Conservation (phyloP, 2,888 invertebrate genomes). For the Tenthredo amoena region DNA sequence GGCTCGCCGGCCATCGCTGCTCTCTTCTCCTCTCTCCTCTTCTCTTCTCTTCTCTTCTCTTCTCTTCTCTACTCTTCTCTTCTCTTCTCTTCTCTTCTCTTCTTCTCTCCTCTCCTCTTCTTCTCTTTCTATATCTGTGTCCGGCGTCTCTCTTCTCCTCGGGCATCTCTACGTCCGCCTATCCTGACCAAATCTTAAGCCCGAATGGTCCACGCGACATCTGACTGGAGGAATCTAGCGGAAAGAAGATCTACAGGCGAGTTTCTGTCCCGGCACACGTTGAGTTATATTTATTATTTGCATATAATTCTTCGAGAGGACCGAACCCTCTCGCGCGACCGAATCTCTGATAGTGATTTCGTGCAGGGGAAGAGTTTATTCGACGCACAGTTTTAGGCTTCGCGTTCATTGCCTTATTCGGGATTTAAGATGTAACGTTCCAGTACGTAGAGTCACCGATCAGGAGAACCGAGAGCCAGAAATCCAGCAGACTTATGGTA, state of each 20-base stretch:
- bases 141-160: slow-evolving; percentile 48
- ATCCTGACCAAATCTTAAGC: slow-evolving; percentile 53
- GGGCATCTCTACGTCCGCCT: slow-evolving; percentile 45
- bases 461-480: slow-evolving; percentile 21
- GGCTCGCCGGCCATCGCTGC: slow-evolving; percentile 50
- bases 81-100: slow-evolving; percentile 51
- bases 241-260: slow-evolving; percentile 53
- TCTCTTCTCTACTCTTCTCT: slow-evolving; percentile 50
- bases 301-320: slow-evolving; percentile 52
- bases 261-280: slow-evolving; percentile 41
- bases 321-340: slow-evolving; percentile 50
- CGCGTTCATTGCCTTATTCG: slow-evolving; percentile 63
- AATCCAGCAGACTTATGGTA: slow-evolving; percentile 65
- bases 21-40: slow-evolving; percentile 51
- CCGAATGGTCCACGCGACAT: slow-evolving; percentile 52
- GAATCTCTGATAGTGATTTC: slow-evolving; percentile 57
- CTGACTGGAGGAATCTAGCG: slow-evolving; percentile 52
- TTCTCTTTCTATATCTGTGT: slow-evolving; percentile 44
- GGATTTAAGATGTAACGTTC: slow-evolving; percentile 64
- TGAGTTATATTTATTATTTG: slow-evolving; percentile 53
- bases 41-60: slow-evolving; percentile 51
- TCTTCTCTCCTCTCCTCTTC: slow-evolving; percentile 41
- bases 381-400: slow-evolving; percentile 54
- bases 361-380: slow-evolving; percentile 53
- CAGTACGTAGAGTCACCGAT: slow-evolving; percentile 41